phyloP scores from a whole-genome alignment of 2,797 vertebrate genomes.

The Mycteria americana region DNA sequence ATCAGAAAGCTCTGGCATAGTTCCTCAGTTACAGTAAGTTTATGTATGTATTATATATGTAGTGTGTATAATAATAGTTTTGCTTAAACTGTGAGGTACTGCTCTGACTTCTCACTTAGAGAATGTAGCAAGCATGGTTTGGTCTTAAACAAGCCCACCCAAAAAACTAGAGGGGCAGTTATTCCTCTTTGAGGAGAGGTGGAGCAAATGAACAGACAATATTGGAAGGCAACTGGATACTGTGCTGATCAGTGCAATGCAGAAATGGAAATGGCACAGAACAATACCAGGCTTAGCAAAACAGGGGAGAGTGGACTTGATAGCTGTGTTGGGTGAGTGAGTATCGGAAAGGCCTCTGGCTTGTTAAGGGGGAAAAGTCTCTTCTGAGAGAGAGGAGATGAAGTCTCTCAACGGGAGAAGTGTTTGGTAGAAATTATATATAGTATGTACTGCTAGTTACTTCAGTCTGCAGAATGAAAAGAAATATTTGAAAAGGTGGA shows the following conservation, averaged over 20 bases:
- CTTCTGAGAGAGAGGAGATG: background rate
- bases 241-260: background rate
- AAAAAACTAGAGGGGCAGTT: background rate
- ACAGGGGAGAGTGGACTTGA: background rate
- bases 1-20: conserved; percentile 88
- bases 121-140: background rate
- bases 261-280: background rate
- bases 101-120: background rate
- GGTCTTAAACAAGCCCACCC: background rate
- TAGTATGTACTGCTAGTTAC: background rate
- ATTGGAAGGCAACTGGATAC: background rate
- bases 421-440: background rate
- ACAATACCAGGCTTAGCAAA: background rate
- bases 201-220: background rate
- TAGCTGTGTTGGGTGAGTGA: background rate
- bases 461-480: background rate
- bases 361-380: background rate
- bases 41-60: background rate
- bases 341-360: background rate
- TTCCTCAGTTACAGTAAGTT: conserved; percentile 91
- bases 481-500: background rate
- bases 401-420: background rate
- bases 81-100: background rate
- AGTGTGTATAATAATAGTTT: background rate
- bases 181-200: background rate